A percentile compares a stretch with the other conserved stretches of the same genome.
phyloP scores from a whole-genome alignment of 2,797 vertebrate species.

The Lepus oiostolus region DNA sequence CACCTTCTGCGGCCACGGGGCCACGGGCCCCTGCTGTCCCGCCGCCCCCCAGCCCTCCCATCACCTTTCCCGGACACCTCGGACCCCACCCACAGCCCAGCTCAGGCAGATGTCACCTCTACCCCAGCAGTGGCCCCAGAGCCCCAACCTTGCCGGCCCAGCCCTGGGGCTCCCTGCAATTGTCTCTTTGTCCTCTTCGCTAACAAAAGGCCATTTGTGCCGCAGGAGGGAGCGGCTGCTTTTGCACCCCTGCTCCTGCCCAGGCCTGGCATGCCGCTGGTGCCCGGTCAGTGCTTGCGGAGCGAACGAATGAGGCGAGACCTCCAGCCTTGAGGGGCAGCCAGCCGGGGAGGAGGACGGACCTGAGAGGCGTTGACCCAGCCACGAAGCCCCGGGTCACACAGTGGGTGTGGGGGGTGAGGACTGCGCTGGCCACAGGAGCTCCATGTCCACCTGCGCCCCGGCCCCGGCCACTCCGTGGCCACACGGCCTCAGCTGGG shows the following conservation, averaged over 20 bases:
- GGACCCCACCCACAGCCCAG: too few species aligned
- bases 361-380: too few species aligned
- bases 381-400: too few species aligned
- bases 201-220: rapidly evolving
- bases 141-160: too few species aligned
- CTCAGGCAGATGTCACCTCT: background rate
- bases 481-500: rapidly evolving
- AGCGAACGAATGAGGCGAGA: background rate
- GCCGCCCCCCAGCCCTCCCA: background rate
- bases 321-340: background rate
- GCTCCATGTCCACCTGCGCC: rapidly evolving
- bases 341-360: too few species aligned
- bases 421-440: background rate
- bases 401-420: too few species aligned
- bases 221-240: rapidly evolving
- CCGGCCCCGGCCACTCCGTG: rapidly evolving
- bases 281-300: background rate
- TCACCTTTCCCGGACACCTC: background rate
- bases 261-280: background rate
- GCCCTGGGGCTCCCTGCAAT: background rate
- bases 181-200: background rate
- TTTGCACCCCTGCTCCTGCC: background rate
- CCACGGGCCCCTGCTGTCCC: background rate
- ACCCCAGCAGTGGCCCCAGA: background rate
- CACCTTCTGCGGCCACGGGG: background rate